These are phyloP conservation scores for Lagocephalus sceleratus DNA, from an alignment of 2,797 vertebrate species.

Conservation along the genomic window DNA sequence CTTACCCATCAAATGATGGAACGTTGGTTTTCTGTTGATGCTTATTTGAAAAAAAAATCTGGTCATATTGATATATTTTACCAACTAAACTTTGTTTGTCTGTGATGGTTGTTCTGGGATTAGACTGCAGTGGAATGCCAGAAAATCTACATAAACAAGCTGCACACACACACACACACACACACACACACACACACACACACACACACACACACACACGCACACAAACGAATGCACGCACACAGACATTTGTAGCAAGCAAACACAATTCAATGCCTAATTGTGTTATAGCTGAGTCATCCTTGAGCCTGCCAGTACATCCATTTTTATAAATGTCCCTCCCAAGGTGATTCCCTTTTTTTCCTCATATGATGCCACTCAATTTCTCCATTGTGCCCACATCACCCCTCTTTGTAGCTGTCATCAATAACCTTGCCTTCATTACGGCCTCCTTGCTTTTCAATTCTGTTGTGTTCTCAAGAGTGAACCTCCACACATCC, in stretches of 20 bases:
- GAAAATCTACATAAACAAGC: background rate
- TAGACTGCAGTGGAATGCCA: background rate
- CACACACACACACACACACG: background rate
- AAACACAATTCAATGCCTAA: slow-evolving; percentile 42
- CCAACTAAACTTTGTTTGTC: too few relatives aligned
- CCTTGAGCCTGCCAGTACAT: slow-evolving; percentile 49
- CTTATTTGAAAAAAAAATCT: background rate
- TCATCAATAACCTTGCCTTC: slow-evolving; percentile 11
- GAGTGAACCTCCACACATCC: slow-evolving; percentile 1
- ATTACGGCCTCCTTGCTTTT: slow-evolving; percentile 1
- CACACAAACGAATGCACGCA: slow-evolving; percentile 1
- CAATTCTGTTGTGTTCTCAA: slow-evolving; percentile 25
- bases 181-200: background rate
- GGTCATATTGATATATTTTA: background rate
- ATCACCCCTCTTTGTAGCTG: slow-evolving; percentile 9
- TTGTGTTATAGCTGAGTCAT: slow-evolving; percentile 69
- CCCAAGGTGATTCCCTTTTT: slow-evolving; percentile 67
- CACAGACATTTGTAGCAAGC: slow-evolving; percentile 14
- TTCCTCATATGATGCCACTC: slow-evolving; percentile 27
- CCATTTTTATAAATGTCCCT: slow-evolving; percentile 52
- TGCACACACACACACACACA: background rate
- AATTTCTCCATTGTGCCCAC: slow-evolving; percentile 15
- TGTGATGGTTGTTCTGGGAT: background rate
- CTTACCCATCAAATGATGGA: background rate
- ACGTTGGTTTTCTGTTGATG: background rate